Evolutionary conservation across 2,797 vertebrate species (phyloP), one percentile per base, ranked within the genome.

Genomic region (Anabacerthia variegaticeps): DNA sequence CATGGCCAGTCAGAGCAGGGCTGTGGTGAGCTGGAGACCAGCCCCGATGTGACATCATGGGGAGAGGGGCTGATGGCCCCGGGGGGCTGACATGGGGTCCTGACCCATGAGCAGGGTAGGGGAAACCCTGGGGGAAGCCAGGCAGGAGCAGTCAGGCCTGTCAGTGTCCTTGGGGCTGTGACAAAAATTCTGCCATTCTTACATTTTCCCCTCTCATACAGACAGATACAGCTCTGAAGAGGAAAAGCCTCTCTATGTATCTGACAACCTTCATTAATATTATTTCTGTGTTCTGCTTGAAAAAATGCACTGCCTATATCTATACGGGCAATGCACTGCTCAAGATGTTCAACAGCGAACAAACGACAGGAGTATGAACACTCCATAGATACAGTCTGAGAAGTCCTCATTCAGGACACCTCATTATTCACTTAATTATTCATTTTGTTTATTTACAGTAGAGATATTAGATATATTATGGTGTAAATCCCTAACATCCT

Each of bases 401-500:
- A 94, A 94, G 52, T 52, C 92, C 81, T 97, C 63, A 87, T 95
- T 96, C 88, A 56, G 82, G 89, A 93, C 95, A 97, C 81, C 87
- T 98, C 96, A 95, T 98, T 97, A 97, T 97, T 97, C 94, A 97
- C 95, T 97, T 98, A 97, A 98, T 98, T 97, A 97, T 97, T 97
- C 82, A 97, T 97, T 97, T 97, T 97, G 96, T 98, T 97, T 98
- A 98, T 98, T 98, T 98, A 98, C 97, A 97, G 97, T 97, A 95
- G 93, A 97, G 95, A 95, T 97, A 98, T 96, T 97, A 97, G 92
- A 97, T 93, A 97, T 95, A 97, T 97, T 97, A 97, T 95, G 96
- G 96, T 97, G 89, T 94, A 97, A 98, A 96, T 98, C 97, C 96
- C 97, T 85, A 97, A 95, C 97, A 98, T 97, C 93, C 95, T 98